Percentiles rank a stretch among this genome's conserved stretches.
These are phyloP conservation scores for Trissolcus basalis DNA, from an alignment of 1,140 invertebrate species.

Conservation along the genomic window DNA sequence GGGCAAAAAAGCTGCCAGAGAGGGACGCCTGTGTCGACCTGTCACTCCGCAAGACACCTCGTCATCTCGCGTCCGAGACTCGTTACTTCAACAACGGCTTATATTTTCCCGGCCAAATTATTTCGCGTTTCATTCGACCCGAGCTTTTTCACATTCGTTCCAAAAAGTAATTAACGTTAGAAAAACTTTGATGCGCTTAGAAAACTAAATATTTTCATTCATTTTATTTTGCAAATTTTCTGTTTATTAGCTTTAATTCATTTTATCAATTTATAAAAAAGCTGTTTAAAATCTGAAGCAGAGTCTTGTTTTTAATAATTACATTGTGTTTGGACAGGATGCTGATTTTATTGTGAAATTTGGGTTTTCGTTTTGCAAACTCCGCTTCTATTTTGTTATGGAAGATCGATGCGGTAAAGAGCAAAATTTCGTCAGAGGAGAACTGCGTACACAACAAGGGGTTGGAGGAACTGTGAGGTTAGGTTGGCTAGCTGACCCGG, in stretches of 20 bases:
- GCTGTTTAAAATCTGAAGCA: too few relatives aligned
- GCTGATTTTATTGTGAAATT: constrained; percentile 8
- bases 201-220: neutral
- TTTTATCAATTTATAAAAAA: too few relatives aligned
- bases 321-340: too few relatives aligned
- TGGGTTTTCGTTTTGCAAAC: constrained; percentile 8
- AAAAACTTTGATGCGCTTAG: constrained; percentile 1
- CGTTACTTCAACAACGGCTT: constrained; percentile 38
- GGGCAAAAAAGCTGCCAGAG: constrained; percentile 35
- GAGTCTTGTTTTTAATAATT: too few relatives aligned
- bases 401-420: constrained; percentile 17
- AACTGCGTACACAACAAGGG: constrained; percentile 38
- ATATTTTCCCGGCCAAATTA: constrained; percentile 35
- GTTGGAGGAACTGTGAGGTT: constrained; percentile 49
- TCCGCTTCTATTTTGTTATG: neutral
- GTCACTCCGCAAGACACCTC: constrained; percentile 68
- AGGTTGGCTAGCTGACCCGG: constrained; percentile 75
- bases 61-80: constrained; percentile 62
- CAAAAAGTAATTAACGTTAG: constrained; percentile 21
- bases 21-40: constrained; percentile 57
- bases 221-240: constrained; percentile 3
- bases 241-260: neutral
- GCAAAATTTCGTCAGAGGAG: constrained; percentile 39
- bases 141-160: constrained; percentile 1
- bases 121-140: constrained; percentile 23